Percentiles rank a stretch among this genome's conserved stretches.
phyloP scores from a whole-genome alignment of 2,888 invertebrate genomes.

The Cataglyphis altisquamis region DNA sequence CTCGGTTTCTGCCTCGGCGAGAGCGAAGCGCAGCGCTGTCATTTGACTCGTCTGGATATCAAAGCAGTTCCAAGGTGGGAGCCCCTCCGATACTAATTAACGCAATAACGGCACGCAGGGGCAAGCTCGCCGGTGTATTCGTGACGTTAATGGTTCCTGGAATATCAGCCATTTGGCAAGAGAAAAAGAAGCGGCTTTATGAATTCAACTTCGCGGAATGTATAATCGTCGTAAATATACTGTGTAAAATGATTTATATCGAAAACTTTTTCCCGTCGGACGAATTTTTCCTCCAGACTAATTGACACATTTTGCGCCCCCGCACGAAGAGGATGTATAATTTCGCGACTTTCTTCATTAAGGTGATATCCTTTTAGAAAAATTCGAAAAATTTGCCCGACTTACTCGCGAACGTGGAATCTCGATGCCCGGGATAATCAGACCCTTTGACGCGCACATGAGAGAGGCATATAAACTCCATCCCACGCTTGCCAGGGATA shows the following conservation, averaged over 20 bases:
- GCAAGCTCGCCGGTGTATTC: slow-evolving; percentile 9
- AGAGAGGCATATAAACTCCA: not conserved
- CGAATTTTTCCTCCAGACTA: not conserved
- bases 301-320: not conserved
- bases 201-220: not conserved
- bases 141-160: not conserved
- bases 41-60: slow-evolving; percentile 37
- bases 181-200: not conserved
- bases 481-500: not conserved
- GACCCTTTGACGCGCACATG: not conserved
- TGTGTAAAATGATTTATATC: not conserved
- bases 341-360: not conserved
- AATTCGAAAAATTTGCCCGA: not conserved
- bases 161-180: not conserved
- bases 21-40: not conserved
- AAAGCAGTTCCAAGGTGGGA: slow-evolving; percentile 6
- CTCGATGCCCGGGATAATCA: not conserved
- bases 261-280: not conserved
- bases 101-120: slow-evolving; percentile 35
- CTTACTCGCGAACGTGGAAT: not conserved
- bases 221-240: not conserved
- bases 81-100: slow-evolving; percentile 44
- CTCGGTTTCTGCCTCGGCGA: slow-evolving; percentile 22
- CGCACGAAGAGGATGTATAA: not conserved
- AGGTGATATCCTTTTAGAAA: not conserved